Evolutionary conservation across 2,888 invertebrate species (phyloP).

Genomic region (Sesia apiformis): DNA sequence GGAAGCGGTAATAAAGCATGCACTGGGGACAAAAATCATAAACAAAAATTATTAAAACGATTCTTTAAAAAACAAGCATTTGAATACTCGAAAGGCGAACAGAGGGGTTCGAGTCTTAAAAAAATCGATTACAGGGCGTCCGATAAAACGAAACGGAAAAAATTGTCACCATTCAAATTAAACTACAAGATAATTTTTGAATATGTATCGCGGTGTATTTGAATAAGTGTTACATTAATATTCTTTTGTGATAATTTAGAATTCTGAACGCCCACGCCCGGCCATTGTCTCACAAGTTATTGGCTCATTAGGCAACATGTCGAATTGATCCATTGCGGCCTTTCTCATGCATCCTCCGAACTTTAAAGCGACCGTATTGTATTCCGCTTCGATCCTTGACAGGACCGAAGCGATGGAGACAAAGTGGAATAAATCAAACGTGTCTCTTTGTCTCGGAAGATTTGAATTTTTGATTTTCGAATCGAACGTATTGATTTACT

Average conservation of each 20-base stretch:
- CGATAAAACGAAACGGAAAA: constrained; percentile 41
- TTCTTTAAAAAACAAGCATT: constrained; percentile 42
- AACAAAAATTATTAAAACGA: constrained; percentile 50
- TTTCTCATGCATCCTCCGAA: background rate
- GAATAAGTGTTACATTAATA: constrained; percentile 73
- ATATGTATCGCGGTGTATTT: constrained; percentile 66
- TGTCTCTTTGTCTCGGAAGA: constrained; percentile 35
- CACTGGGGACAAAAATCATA: constrained; percentile 49
- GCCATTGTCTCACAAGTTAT: constrained; percentile 71
- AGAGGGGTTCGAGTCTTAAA: constrained; percentile 13
- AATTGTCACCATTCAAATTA: constrained; percentile 57
- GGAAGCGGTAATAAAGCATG: constrained; percentile 58
- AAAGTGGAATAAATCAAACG: background rate
- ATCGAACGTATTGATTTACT: constrained; percentile 60
- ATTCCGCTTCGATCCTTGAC: background rate
- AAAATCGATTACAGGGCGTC: constrained; percentile 41
- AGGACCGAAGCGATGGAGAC: background rate
- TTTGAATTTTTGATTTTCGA: constrained; percentile 69
- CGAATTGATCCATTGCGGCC: constrained; percentile 7
- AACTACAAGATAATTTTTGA: constrained; percentile 63
- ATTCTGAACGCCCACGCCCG: constrained; percentile 63
- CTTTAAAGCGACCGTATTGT: background rate
- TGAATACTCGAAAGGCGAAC: constrained; percentile 27
- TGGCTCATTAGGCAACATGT: constrained; percentile 69
- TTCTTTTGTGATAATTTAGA: constrained; percentile 71